A percentile compares a stretch with the other conserved stretches of the same genome.
phyloP scores from a whole-genome alignment of 2,113 vertebrate genomes.

The Lepus europaeus region DNA sequence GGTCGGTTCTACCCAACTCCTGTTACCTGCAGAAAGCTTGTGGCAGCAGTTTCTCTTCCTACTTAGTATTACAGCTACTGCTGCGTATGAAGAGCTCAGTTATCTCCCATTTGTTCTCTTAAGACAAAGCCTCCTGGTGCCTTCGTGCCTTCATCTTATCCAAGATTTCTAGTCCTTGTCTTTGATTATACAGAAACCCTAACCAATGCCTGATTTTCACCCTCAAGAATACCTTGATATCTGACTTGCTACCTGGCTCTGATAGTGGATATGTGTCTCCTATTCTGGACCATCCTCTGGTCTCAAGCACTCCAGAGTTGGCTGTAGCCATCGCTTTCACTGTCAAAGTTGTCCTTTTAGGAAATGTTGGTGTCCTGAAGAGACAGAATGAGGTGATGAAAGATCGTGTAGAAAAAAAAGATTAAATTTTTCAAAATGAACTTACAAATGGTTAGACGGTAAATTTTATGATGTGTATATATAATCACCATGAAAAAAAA shows the following conservation, averaged over 20 bases:
- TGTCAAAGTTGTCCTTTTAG: background rate
- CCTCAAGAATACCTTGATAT: conserved; percentile 6
- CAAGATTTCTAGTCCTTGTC: background rate
- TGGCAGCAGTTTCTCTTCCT: background rate
- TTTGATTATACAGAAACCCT: background rate
- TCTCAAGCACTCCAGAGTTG: background rate
- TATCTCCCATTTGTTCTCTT: background rate
- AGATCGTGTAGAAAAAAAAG: background rate
- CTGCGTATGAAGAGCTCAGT: background rate
- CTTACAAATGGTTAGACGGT: background rate
- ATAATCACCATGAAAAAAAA: background rate
- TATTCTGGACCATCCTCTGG: background rate
- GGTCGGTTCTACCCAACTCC: background rate
- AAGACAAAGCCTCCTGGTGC: background rate
- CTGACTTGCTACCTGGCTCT: background rate
- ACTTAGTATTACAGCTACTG: background rate
- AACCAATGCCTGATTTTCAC: background rate
- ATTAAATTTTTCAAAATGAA: background rate
- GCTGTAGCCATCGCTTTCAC: background rate
- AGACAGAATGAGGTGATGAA: background rate
- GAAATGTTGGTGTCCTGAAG: background rate
- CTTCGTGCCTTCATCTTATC: background rate
- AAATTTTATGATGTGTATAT: background rate
- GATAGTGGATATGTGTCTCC: background rate
- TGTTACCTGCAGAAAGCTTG: background rate